phyloP scores from a whole-genome alignment of 1,140 invertebrate genomes.

The Drosophila arizonae region DNA sequence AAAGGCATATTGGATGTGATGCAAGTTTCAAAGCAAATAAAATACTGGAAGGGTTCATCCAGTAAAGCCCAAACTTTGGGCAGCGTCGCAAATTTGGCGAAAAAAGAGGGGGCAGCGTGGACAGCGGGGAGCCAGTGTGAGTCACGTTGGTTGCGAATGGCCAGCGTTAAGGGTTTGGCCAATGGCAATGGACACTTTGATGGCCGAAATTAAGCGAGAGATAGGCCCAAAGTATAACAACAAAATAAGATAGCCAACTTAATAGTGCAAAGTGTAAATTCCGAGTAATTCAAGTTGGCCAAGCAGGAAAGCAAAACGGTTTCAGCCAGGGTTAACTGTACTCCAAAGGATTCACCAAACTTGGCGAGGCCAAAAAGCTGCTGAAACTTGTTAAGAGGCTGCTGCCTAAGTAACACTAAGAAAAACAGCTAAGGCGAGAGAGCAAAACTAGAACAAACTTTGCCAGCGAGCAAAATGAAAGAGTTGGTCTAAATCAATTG shows the following conservation, averaged over 20 bases:
- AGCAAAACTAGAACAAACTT: conserved; percentile 23
- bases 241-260: conserved; percentile 43
- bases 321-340: conserved; percentile 42
- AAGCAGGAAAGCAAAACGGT: conserved; percentile 31
- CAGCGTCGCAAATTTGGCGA: conserved; percentile 6
- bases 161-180: conserved; percentile 12
- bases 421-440: conserved; percentile 20
- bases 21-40: conserved; percentile 31
- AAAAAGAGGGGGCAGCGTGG: background rate
- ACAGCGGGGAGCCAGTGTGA: background rate
- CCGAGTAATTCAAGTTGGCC: conserved; percentile 62
- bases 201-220: conserved; percentile 52
- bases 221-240: conserved; percentile 30
- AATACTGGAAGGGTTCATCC: conserved; percentile 1
- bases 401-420: conserved; percentile 36
- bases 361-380: conserved; percentile 59
- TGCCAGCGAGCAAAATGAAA: conserved; percentile 5
- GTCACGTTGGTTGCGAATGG: conserved; percentile 18
- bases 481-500: conserved; percentile 36
- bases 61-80: background rate
- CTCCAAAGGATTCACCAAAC: conserved; percentile 65
- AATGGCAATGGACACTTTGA: conserved; percentile 41
- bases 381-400: conserved; percentile 35
- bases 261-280: conserved; percentile 52
- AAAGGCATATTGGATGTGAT: conserved; percentile 47